Percentiles rank a stretch among this genome's conserved stretches.
These are phyloP conservation scores for Platerodrilus igneus DNA, from an alignment of 2,888 invertebrate species.

Conservation along the genomic window DNA sequence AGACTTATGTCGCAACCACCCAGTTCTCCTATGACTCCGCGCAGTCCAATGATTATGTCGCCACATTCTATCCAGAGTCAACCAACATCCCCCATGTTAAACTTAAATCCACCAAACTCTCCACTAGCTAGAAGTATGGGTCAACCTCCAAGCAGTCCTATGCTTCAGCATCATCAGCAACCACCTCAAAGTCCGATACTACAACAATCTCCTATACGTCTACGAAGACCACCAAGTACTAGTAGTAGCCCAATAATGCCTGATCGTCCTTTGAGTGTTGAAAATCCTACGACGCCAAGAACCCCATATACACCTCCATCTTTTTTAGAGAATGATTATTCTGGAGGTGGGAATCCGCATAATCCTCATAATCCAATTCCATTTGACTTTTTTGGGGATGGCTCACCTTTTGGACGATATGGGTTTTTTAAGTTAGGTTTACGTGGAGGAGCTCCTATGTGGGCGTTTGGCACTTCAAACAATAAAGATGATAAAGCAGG, in stretches of 20 bases:
- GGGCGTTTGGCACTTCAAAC: constrained; percentile 47
- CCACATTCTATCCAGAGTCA: constrained; percentile 45
- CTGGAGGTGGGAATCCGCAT: constrained; percentile 53
- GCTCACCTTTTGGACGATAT: constrained; percentile 55
- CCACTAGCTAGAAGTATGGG: constrained; percentile 52
- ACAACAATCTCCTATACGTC: constrained; percentile 51
- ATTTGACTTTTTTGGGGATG: too few relatives aligned
- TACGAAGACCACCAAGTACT: constrained; percentile 53
- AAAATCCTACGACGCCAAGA: constrained; percentile 55
- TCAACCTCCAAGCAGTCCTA: constrained; percentile 44
- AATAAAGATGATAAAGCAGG: constrained; percentile 30
- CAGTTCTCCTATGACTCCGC: constrained; percentile 49
- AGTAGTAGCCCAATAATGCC: constrained; percentile 55
- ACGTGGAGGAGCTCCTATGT: constrained; percentile 64
- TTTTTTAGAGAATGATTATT: constrained; percentile 16
- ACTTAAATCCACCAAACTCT: constrained; percentile 54
- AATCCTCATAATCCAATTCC: constrained; percentile 58
- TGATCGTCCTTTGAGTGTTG: constrained; percentile 57
- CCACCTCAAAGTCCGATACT: constrained; percentile 45
- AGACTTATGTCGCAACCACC: constrained; percentile 46
- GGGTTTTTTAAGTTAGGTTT: constrained; percentile 60
- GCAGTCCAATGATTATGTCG: constrained; percentile 44
- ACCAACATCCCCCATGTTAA: constrained; percentile 49
- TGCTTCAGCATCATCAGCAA: constrained; percentile 46
- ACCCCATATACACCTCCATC: constrained; percentile 45